Percentiles rank a stretch among this genome's conserved stretches.
phyloP scores from a whole-genome alignment of 2,113 vertebrate species.

The Verasper variegatus region DNA sequence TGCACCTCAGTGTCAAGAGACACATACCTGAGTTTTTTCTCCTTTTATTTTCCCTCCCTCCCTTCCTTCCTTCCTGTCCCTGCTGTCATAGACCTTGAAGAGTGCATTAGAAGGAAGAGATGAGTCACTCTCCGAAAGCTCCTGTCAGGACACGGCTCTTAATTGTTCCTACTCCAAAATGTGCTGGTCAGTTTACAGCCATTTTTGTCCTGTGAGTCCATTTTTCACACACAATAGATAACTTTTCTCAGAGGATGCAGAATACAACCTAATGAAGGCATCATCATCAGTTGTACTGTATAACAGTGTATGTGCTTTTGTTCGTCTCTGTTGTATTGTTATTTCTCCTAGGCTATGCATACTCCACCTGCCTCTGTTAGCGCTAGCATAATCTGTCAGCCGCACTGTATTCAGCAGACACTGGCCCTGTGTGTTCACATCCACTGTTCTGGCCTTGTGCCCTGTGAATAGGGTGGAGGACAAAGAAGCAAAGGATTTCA shows the following conservation, averaged over 20 bases:
- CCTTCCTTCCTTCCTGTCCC: constrained; percentile 53
- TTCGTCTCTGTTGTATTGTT: constrained; percentile 27
- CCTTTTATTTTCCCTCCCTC: constrained; percentile 23
- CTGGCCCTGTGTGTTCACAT: constrained; percentile 56
- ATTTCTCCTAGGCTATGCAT: constrained; percentile 39
- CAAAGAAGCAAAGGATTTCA: constrained; percentile 62
- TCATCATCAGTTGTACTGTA: background rate
- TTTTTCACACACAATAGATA: background rate
- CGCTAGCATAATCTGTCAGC: constrained; percentile 41
- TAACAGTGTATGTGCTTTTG: background rate
- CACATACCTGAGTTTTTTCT: constrained; percentile 36
- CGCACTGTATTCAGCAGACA: constrained; percentile 40
- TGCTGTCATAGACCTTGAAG: constrained; percentile 30
- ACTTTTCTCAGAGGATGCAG: background rate
- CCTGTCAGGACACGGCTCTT: constrained; percentile 19
- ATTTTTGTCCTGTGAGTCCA: background rate
- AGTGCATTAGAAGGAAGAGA: constrained; percentile 17
- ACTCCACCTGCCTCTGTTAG: constrained; percentile 53
- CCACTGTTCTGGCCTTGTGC: constrained; percentile 59
- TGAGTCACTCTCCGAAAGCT: constrained; percentile 50
- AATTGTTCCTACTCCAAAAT: constrained; percentile 11
- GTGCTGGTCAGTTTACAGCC: background rate
- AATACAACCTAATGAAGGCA: background rate
- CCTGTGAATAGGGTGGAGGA: constrained; percentile 45
- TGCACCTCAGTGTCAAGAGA: background rate